Evolutionary conservation across 2,888 invertebrate species (phyloP), one percentile per base, ranked within the genome.

Genomic region (Drosophila maculinotata): DNA sequence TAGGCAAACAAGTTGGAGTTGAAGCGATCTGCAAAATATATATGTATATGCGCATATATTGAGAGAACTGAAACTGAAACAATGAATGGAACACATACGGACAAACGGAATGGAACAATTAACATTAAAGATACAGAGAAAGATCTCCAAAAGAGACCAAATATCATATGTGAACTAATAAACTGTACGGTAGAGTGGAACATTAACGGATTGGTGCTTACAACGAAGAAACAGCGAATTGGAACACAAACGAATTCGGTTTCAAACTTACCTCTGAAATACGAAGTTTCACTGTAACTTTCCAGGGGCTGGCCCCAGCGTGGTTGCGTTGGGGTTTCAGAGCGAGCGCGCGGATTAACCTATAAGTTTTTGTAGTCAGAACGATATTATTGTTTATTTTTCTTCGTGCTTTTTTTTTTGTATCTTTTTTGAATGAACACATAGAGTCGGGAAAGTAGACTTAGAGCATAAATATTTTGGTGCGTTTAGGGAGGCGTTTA

Each of bases 341-440:
- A 96, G 77, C 95, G 94, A 42, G 96, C 95, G 72, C 96, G 93
- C 84, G 95, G 95, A 84, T 93, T 91, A 51, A 94, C 92, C 94
- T 94, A 89, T 79, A 86, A 76, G 68, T 82, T 70, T 57, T 65
- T 74, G 84, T 76, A 83, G 74, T 83, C 83, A 83, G 79, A 81
- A 83, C 69, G 77, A 83, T 73, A 83, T 63, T 67, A 74, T 74
- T 68, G 56, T 67, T 62, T 58, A 67, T 69, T 28, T 15, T 44
- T 44, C 26, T 28, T 42, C 44, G 26, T 28, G 31, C 14, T 42
- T 12, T 17, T 44, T 9, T 42, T 12, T 20, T 7, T 36, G 66
- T 58, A 41, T 68, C n/a, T 47, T 45, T 47, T 64, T 85, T 69
- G 68, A 71, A 65, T 83, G 83, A 83, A 83, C 83, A 83, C 86